Conservation (phyloP, 2,113 vertebrate species). For the Xenotilapia caudafasciata region DNA sequence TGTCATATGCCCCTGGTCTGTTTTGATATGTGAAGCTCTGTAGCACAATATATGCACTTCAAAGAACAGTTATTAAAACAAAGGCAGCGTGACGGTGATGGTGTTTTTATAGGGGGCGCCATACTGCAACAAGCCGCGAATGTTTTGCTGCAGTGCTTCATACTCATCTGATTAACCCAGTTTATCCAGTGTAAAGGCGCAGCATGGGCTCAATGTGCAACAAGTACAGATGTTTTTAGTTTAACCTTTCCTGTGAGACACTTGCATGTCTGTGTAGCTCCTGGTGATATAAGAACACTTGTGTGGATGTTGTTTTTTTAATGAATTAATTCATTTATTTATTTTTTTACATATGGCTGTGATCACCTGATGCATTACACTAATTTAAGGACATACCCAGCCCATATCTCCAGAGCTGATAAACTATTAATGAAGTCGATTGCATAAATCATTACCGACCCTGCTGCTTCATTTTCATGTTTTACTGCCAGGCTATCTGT, state of each 20-base stretch:
- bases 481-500: not conserved
- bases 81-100: constrained; percentile 7
- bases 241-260: not conserved
- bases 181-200: not conserved
- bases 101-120: constrained; percentile 26
- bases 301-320: not conserved
- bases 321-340: fast-evolving
- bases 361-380: not conserved
- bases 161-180: not conserved
- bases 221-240: constrained; percentile 7
- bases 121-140: not conserved
- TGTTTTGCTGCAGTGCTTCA: not conserved
- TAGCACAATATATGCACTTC: not conserved
- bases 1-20: not conserved
- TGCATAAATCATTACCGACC: constrained; percentile 12
- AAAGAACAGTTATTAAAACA: constrained; percentile 8
- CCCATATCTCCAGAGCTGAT: not conserved
- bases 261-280: not conserved
- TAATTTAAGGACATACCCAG: not conserved
- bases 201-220: not conserved
- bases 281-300: not conserved
- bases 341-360: not conserved
- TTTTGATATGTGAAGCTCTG: not conserved
- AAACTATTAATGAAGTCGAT: constrained; percentile 12
- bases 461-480: not conserved